Conservation (phyloP, 2,113 vertebrate genomes). For the Antennarius striatus region DNA sequence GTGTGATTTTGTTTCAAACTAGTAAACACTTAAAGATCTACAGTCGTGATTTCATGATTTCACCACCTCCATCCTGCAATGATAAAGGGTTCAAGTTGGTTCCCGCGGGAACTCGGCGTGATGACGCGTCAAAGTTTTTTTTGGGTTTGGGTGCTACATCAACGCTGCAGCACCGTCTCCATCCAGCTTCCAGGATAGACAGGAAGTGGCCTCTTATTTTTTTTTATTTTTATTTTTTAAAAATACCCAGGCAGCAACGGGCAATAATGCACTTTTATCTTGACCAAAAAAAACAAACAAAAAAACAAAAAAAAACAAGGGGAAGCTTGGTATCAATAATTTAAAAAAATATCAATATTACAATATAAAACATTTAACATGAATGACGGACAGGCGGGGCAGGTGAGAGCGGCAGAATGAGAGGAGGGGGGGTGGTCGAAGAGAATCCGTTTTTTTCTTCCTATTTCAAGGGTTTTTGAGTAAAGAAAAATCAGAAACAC, state of each 20-base stretch:
- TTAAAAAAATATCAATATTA: slow-evolving; percentile 79
- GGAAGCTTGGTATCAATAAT: slow-evolving; percentile 75
- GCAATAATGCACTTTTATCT: slow-evolving; percentile 80
- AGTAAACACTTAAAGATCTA: slow-evolving; percentile 36
- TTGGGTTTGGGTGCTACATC: slow-evolving; percentile 51
- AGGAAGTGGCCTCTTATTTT: slow-evolving; percentile 39
- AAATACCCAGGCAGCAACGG: slow-evolving; percentile 65
- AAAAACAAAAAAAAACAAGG: slow-evolving; percentile 40
- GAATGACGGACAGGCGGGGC: slow-evolving; percentile 53
- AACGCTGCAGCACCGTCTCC: slow-evolving; percentile 47
- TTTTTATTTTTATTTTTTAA: background rate
- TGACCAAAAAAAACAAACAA: slow-evolving; percentile 43
- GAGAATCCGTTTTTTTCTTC: slow-evolving; percentile 51
- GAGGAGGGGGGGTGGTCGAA: slow-evolving; percentile 26
- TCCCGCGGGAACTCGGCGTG: background rate
- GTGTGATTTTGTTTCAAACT: slow-evolving; percentile 6
- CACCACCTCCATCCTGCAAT: slow-evolving; percentile 42
- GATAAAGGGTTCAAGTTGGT: slow-evolving; percentile 59
- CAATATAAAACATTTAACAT: slow-evolving; percentile 78
- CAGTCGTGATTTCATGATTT: slow-evolving; percentile 50
- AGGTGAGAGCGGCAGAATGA: slow-evolving; percentile 26
- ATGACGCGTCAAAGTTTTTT: slow-evolving; percentile 13
- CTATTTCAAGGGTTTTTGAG: slow-evolving; percentile 50
- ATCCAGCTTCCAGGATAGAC: slow-evolving; percentile 14
- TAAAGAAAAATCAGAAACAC: slow-evolving; percentile 41